Conservation (phyloP, 2,888 invertebrate genomes). For the Leptogaster cylindrica region DNA sequence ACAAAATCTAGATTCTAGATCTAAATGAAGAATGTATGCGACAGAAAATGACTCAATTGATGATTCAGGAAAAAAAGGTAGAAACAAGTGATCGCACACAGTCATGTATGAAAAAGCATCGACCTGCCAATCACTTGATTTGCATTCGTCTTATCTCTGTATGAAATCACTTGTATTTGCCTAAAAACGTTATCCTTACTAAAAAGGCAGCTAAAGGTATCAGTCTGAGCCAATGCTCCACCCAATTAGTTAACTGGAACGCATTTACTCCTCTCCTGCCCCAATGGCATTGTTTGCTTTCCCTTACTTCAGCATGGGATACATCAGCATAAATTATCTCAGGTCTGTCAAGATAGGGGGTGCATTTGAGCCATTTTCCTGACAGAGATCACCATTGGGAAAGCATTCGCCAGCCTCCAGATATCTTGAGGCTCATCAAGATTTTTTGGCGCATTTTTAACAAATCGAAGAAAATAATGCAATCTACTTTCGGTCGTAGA, state of each 20-base stretch:
- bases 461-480: slow-evolving; percentile 7
- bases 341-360: slow-evolving; percentile 38
- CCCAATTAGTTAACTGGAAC: slow-evolving; percentile 42
- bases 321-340: slow-evolving; percentile 46
- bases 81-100: neutral
- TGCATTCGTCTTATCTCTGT: slow-evolving; percentile 38
- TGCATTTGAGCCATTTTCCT: slow-evolving; percentile 29
- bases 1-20: slow-evolving; percentile 29
- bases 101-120: slow-evolving; percentile 25
- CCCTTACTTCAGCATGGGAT: slow-evolving; percentile 43
- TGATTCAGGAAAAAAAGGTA: neutral
- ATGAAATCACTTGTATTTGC: slow-evolving; percentile 42
- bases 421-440: slow-evolving; percentile 4
- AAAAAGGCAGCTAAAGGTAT: slow-evolving; percentile 32
- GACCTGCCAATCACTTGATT: slow-evolving; percentile 37
- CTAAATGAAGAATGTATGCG: neutral
- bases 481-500: slow-evolving; percentile 19
- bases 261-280: slow-evolving; percentile 5
- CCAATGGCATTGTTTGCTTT: slow-evolving; percentile 35
- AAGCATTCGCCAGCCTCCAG: neutral
- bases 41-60: slow-evolving; percentile 29
- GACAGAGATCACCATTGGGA: neutral
- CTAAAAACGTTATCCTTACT: slow-evolving; percentile 39
- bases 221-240: slow-evolving; percentile 33
- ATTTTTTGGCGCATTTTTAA: slow-evolving; percentile 3